phyloP scores from a whole-genome alignment of 2,113 vertebrate species.

The Aramus guarauna region DNA sequence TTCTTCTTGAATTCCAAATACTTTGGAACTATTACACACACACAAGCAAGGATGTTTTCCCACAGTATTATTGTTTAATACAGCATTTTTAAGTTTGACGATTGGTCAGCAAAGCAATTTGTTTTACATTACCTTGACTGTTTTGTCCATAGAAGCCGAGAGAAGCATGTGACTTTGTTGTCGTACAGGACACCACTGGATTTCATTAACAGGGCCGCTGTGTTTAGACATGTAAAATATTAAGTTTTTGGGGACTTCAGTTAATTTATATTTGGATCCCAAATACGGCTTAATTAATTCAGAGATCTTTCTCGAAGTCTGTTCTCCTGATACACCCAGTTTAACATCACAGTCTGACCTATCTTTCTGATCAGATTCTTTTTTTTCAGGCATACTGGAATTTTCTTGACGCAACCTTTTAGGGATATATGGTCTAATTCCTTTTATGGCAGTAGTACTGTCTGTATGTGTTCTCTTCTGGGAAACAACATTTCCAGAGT shows the following conservation, averaged over 20 bases:
- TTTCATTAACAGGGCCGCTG: constrained; percentile 82
- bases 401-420: constrained; percentile 80
- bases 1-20: background rate
- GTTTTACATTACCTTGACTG: constrained; percentile 84
- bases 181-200: constrained; percentile 88
- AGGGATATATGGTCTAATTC: constrained; percentile 84
- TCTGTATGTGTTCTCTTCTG: constrained; percentile 57
- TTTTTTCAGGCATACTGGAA: background rate
- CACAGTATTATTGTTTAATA: background rate
- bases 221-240: constrained; percentile 80
- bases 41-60: background rate
- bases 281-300: constrained; percentile 82
- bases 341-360: background rate
- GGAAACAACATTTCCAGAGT: background rate
- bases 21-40: background rate
- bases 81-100: background rate
- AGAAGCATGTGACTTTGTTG: constrained; percentile 88
- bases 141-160: constrained; percentile 93
- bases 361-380: background rate
- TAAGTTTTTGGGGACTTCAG: constrained; percentile 77
- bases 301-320: constrained; percentile 67
- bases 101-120: background rate
- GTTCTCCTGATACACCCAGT: background rate
- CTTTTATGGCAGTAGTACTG: background rate
- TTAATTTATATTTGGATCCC: constrained; percentile 59